These are phyloP conservation scores for Sternotherus odoratus DNA, from an alignment of 2,797 vertebrate genomes.

Conservation along the genomic window DNA sequence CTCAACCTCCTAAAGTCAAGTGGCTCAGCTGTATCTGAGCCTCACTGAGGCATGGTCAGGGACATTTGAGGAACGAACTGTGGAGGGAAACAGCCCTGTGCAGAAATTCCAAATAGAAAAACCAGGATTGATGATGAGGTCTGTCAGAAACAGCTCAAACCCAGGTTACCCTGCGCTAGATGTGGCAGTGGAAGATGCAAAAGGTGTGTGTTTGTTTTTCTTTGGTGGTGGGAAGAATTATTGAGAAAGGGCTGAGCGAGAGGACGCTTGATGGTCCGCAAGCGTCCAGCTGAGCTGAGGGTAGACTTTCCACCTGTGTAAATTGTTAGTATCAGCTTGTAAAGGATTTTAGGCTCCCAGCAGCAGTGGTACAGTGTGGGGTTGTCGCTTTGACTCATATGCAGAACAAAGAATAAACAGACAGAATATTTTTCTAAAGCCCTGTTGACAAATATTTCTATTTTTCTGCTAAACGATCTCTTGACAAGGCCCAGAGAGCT, in stretches of 20 bases:
- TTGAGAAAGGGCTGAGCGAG: neutral
- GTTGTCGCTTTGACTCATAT: neutral
- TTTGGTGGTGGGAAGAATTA: neutral
- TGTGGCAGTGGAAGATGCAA: neutral
- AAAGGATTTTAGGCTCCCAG: neutral
- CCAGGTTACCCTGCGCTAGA: neutral
- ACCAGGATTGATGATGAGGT: neutral
- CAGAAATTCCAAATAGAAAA: neutral
- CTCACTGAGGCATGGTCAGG: neutral
- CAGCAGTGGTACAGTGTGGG: neutral
- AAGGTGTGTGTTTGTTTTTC: neutral
- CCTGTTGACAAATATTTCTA: neutral
- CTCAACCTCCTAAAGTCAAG: conserved; percentile 4
- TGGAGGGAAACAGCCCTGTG: neutral
- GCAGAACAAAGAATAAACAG: neutral
- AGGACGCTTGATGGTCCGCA: neutral
- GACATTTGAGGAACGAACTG: neutral
- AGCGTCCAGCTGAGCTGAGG: neutral
- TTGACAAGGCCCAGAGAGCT: neutral
- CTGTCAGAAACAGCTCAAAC: neutral
- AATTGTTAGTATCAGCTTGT: neutral
- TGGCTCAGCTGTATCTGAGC: conserved; percentile 5
- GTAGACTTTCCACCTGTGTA: neutral
- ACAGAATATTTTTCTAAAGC: conserved; percentile 10
- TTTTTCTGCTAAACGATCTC: neutral